Conservation (phyloP, 2,888 invertebrate genomes). For the Apotomis capreana region DNA sequence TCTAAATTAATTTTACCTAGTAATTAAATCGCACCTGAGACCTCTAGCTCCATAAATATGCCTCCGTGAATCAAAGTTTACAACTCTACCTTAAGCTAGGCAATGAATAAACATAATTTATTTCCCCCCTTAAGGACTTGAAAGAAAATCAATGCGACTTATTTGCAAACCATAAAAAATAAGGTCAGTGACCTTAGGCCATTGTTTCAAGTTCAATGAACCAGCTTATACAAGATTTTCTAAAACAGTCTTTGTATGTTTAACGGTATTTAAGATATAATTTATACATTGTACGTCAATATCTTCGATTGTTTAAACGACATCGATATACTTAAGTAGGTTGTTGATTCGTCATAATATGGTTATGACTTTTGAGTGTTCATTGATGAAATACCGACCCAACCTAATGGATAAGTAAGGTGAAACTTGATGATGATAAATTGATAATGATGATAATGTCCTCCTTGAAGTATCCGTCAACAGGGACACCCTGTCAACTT, state of each 20-base stretch:
- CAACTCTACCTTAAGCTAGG: constrained; percentile 19
- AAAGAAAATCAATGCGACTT: constrained; percentile 30
- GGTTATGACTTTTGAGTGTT: neutral
- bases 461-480: too few relatives aligned
- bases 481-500: too few relatives aligned
- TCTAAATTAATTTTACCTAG: too few relatives aligned
- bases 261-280: constrained; percentile 30
- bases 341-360: neutral
- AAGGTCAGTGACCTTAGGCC: constrained; percentile 17
- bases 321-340: neutral
- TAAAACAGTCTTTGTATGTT: constrained; percentile 17
- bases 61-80: neutral
- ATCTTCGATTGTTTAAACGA: constrained; percentile 17
- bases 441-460: too few relatives aligned
- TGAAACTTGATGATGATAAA: too few relatives aligned
- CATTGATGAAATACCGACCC: neutral
- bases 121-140: constrained; percentile 16
- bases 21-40: too few relatives aligned
- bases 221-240: constrained; percentile 12
- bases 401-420: too few relatives aligned
- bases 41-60: neutral
- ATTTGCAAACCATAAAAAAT: constrained; percentile 30
- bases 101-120: constrained; percentile 29
- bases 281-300: constrained; percentile 26
- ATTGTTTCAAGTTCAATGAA: constrained; percentile 14